These are phyloP conservation scores for Choristoneura fumiferana DNA, from an alignment of 1,140 invertebrate species.

Conservation along the genomic window DNA sequence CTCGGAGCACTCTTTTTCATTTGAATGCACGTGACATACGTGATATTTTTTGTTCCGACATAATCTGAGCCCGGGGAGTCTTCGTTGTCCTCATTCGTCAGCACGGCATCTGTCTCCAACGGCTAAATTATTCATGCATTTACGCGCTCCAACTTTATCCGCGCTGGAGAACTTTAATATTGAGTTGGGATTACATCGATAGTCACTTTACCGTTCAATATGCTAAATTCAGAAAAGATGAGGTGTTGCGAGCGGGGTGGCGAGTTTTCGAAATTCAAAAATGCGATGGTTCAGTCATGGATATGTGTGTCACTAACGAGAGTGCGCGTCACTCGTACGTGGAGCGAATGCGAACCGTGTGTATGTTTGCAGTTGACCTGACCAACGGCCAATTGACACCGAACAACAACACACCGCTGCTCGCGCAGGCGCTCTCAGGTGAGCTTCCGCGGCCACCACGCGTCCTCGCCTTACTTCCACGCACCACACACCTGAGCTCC, in stretches of 20 bases:
- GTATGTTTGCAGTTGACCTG: constrained; percentile 93
- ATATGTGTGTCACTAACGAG: constrained; percentile 63
- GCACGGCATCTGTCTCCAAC: constrained; percentile 59
- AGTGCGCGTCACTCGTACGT: constrained; percentile 55
- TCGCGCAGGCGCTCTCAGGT: constrained; percentile 97
- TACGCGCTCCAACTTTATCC: constrained; percentile 58
- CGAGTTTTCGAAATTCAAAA: constrained; percentile 32
- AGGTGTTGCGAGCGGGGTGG: constrained; percentile 27
- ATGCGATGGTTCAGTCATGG: constrained; percentile 73
- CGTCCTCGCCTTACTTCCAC: constrained; percentile 25
- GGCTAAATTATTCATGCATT: constrained; percentile 72
- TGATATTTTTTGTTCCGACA: constrained; percentile 73
- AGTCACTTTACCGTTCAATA: constrained; percentile 50
- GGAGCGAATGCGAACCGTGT: constrained; percentile 74
- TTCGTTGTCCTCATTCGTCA: constrained; percentile 60
- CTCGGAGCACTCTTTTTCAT: constrained; percentile 76
- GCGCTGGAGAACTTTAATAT: constrained; percentile 49
- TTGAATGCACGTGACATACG: constrained; percentile 76
- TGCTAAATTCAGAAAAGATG: constrained; percentile 44
- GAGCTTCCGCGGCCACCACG: constrained; percentile 62
- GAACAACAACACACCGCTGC: constrained; percentile 95
- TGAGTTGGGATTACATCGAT: constrained; percentile 52
- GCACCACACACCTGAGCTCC: constrained; percentile 17
- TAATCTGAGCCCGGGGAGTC: constrained; percentile 58
- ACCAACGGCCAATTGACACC: constrained; percentile 95